A percentile compares a stretch with the other conserved stretches of the same genome.
These are phyloP conservation scores for Epizoanthus scotinus DNA, from an alignment of 92 coral and sea anemone species.

Conservation along the genomic window DNA sequence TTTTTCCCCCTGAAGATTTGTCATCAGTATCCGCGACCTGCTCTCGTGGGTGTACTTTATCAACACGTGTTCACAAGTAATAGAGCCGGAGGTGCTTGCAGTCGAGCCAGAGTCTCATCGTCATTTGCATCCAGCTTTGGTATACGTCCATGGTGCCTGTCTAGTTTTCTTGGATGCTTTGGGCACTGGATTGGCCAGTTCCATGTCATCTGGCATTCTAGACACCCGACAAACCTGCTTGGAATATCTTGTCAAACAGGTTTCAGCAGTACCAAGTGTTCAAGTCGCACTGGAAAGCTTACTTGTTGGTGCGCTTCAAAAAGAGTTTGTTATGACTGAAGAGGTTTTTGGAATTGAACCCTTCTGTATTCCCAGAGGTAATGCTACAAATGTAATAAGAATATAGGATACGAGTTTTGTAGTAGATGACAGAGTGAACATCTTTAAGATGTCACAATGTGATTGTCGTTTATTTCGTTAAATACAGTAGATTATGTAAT, in stretches of 20 bases:
- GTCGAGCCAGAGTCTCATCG: conserved; percentile 1
- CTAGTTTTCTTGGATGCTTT: conserved; percentile 94
- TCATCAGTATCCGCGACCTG: conserved; percentile 84
- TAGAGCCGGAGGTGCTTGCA: background rate
- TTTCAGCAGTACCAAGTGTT: conserved; percentile 31
- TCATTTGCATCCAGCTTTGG: conserved; percentile 62
- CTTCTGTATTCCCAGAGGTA: conserved; percentile 75
- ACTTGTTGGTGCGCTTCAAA: conserved; percentile 7
- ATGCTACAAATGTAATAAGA: background rate
- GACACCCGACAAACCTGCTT: conserved; percentile 70
- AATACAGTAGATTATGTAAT: no score
- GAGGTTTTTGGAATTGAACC: conserved; percentile 78
- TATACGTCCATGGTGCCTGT: conserved; percentile 95
- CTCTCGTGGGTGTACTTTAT: conserved; percentile 95
- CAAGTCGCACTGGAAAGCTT: background rate
- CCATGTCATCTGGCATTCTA: conserved; percentile 47
- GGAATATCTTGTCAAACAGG: conserved; percentile 65
- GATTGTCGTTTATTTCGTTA: background rate
- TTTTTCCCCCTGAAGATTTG: conserved; percentile 46
- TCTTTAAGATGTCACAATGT: background rate
- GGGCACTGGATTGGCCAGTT: conserved; percentile 71
- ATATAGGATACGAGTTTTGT: background rate
- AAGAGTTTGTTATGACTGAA: conserved; percentile 29
- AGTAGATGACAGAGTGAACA: no score
- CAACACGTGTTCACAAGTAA: conserved; percentile 68